Conservation (phyloP, 2,797 vertebrate species). For the Yasuhikotakia modesta region DNA sequence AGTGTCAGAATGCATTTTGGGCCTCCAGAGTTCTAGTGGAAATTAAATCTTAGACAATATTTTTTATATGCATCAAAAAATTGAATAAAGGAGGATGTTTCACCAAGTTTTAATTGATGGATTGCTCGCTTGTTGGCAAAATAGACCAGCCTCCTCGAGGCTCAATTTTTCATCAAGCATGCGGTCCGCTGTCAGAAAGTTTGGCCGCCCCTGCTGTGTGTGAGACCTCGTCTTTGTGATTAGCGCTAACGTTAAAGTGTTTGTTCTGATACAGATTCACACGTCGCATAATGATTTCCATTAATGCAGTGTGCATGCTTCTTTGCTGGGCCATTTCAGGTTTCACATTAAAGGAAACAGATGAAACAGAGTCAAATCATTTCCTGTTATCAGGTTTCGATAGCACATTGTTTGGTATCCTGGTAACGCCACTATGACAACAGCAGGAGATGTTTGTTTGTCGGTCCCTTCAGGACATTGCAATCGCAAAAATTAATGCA, state of each 20-base stretch:
- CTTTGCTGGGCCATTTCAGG: slow-evolving; percentile 53
- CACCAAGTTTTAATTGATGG: slow-evolving; percentile 39
- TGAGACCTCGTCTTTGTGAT: slow-evolving; percentile 16
- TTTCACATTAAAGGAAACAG: slow-evolving; percentile 65
- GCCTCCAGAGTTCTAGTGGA: neutral
- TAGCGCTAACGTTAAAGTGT: neutral
- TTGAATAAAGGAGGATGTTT: slow-evolving; percentile 18
- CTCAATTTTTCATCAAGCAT: slow-evolving; percentile 41
- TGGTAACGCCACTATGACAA: slow-evolving; percentile 66
- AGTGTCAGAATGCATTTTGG: slow-evolving; percentile 1
- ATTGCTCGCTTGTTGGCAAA: slow-evolving; percentile 44
- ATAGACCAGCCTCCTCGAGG: slow-evolving; percentile 16
- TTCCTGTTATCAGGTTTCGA: slow-evolving; percentile 73
- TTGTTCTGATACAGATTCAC: slow-evolving; percentile 12
- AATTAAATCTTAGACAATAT: slow-evolving; percentile 3
- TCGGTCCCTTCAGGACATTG: neutral
- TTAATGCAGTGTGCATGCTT: slow-evolving; percentile 44
- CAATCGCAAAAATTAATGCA: slow-evolving; percentile 49
- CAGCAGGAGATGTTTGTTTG: slow-evolving; percentile 32
- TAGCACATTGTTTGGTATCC: slow-evolving; percentile 70
- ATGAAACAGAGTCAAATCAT: slow-evolving; percentile 66
- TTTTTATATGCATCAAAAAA: slow-evolving; percentile 22
- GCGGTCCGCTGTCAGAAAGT: slow-evolving; percentile 44
- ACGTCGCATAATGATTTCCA: slow-evolving; percentile 30
- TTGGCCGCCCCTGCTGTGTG: slow-evolving; percentile 21